Evolutionary conservation across 2,888 invertebrate species (phyloP), one percentile per base, ranked within the genome.

Genomic region (Stenodema calcarata): DNA sequence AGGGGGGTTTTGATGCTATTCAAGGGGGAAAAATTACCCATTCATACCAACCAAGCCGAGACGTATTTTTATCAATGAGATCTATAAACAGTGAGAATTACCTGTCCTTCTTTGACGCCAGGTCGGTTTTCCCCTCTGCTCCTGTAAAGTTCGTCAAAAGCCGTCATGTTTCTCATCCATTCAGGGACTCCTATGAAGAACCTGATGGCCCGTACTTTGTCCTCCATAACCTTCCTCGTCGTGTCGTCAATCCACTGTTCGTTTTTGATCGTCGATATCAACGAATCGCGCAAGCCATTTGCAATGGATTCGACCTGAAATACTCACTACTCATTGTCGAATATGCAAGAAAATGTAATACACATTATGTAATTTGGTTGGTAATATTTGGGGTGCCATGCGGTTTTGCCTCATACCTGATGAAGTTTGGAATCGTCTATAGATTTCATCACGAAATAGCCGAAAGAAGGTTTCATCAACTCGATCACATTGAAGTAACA

Each of bases 141-240:
- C 16, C 84, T n/a, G 54, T 84, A 84, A 35, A 84, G 75, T 27
- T 73, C 73, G 9, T 84, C 84, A 18, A 84, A 73, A 73, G 27
- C 14, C 9, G 73, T 42, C 47, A 3, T 9, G 23, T 84, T 70
- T 47, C 27, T 73, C 89, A 96, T 94, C 94, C 96, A 96, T 88
- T 95, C 94, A 18, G 96, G 96, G 91, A 95, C 96, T 30, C 96
- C 96, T 76, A 97, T 95, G 90, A 95, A 94, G 90, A 94, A 94
- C 89, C 94, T 92, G 91, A 96, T 95, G 23, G 94, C 94, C 88
- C 92, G 91, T 78, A 94, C 93, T 91, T 96, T 96, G 89, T 92
- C 92, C 81, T 92, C 93, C 0, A 96, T 96, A 88, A 93, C 93
- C 62, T 92, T 91, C 87, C 95, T 93, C 1, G 97, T 97, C 86